Conservation (phyloP, 2,888 invertebrate genomes). For the Idaea dimidiata region DNA sequence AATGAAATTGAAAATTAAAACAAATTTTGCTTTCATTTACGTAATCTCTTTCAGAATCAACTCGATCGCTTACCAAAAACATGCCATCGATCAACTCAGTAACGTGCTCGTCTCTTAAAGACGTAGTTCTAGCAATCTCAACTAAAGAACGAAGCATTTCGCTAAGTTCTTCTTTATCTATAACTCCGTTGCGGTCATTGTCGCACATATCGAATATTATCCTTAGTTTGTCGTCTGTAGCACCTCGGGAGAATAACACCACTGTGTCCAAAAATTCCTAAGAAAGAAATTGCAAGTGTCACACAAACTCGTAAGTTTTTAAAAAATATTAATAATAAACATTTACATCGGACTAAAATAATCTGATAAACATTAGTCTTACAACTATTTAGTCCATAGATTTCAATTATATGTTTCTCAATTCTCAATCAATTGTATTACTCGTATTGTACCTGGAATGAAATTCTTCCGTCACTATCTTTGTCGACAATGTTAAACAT, state of each 20-base stretch:
- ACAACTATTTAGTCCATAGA: too few species aligned
- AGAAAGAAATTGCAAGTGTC: conserved; percentile 25
- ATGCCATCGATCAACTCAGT: conserved; percentile 96
- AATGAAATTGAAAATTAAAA: conserved; percentile 2
- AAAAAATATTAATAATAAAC: too few species aligned
- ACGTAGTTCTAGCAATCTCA: conserved; percentile 95
- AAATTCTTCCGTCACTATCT: conserved; percentile 95
- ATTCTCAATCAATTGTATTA: too few species aligned
- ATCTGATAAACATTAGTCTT: too few species aligned
- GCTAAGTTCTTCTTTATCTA: conserved; percentile 95
- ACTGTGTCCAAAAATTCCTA: conserved; percentile 97
- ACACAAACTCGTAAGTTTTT: background rate
- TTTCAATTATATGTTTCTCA: too few species aligned
- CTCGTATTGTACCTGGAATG: conserved; percentile 87
- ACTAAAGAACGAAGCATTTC: conserved; percentile 96
- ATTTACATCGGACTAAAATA: too few species aligned
- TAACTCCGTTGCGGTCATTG: conserved; percentile 95
- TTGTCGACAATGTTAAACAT: conserved; percentile 99
- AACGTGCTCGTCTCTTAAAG: conserved; percentile 93
- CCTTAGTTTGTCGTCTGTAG: conserved; percentile 94
- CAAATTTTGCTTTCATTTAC: background rate
- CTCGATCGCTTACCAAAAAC: conserved; percentile 84
- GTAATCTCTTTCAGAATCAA: background rate
- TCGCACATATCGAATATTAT: conserved; percentile 99
- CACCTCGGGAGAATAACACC: conserved; percentile 93